Evolutionary conservation across 2,888 invertebrate species (phyloP), one percentile per base, ranked within the genome.

Genomic region (Schrankia costaestrigalis): DNA sequence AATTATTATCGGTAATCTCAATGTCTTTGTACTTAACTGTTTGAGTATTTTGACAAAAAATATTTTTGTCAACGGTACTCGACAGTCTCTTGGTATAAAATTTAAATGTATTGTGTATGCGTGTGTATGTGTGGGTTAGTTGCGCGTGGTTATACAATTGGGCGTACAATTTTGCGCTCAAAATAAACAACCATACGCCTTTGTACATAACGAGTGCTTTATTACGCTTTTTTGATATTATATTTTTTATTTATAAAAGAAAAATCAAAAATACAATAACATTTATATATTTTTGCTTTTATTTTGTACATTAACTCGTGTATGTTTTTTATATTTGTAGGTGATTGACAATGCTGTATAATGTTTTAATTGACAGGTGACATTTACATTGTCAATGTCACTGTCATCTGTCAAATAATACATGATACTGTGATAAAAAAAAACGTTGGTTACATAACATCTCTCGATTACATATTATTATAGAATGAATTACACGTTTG

Each of bases 171-270:
- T 15, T 12, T 24, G 31, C 27, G 41, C 39, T 51, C 41, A 36
- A 42, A 46, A 36, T 31, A 44, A 25, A 1, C 42, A 34, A 46
- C n/a, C n/a, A n/a, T n/a, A n/a, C 43, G 63, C 59, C 63, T 62
- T 57, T 81, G 81, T 81, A 82, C 68, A 81, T 80, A 76, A 70
- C 55, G 75, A 79, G 79, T 84, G 83, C 82, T 85, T 80, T 78
- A 77, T 74, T 79, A 82, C 78, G 83, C 81, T 84, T 83, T 73
- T 76, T 83, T 79, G 70, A 79, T 81, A 78, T 79, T 75, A 72
- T 63, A 52, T 52, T 56, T 63, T 70, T 76, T 53, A 55, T 73
- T 73, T 66, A n/a, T n/a, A n/a, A n/a, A n/a, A n/a, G n/a, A n/a
- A n/a, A 63, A 56, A 46, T 56, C 4, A 58, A 62, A 61, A 61